These are phyloP conservation scores for Ptychobarbus kaznakovi DNA, from an alignment of 2,797 vertebrate species.

Conservation along the genomic window DNA sequence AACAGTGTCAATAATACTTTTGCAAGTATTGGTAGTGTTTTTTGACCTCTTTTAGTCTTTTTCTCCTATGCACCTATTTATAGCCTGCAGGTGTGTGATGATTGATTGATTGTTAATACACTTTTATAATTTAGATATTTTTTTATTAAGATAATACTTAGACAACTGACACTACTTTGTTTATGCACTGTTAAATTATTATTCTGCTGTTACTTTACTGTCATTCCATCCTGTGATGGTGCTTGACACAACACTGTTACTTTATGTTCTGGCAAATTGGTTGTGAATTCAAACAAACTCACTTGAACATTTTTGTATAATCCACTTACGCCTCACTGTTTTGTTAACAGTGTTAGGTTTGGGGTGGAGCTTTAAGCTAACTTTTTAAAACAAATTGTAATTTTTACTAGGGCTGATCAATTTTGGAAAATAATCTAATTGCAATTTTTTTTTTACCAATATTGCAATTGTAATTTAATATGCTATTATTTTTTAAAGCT, in stretches of 20 bases:
- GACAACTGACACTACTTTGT: not conserved
- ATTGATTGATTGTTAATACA: not conserved
- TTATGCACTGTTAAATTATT: not conserved
- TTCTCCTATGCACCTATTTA: no score
- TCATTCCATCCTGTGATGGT: not conserved
- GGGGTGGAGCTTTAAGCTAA: not conserved
- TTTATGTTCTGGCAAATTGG: not conserved
- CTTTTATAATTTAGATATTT: not conserved
- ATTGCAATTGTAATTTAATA: no score
- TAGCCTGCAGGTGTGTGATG: no score
- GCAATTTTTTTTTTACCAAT: no score
- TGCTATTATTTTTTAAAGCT: no score
- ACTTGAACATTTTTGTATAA: not conserved
- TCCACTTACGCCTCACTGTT: not conserved
- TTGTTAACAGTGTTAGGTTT: not conserved
- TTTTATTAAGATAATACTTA: not conserved
- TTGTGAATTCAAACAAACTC: not conserved
- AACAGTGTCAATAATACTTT: not conserved
- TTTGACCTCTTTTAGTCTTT: not conserved
- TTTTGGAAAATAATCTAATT: no score
- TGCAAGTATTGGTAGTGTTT: not conserved
- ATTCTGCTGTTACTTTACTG: not conserved
- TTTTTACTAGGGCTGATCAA: no score
- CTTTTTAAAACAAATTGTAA: not conserved
- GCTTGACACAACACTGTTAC: not conserved